Evolutionary conservation across 2,888 invertebrate species (phyloP).

Genomic region (Diploptera punctata): DNA sequence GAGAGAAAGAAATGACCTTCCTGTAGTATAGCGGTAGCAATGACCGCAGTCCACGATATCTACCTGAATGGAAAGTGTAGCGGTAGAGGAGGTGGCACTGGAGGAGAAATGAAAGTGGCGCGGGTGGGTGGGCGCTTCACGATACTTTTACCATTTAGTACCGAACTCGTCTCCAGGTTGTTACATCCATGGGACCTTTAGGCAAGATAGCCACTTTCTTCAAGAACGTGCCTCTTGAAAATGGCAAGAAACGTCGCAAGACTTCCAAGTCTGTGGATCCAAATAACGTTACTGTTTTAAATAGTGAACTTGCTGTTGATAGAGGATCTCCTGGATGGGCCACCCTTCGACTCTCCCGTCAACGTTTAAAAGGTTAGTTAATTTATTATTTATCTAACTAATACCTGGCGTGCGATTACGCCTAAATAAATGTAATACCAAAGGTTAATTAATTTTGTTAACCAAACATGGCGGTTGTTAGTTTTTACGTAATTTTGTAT

Average conservation of each 20-base stretch:
- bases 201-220: conserved; percentile 68
- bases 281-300: background rate
- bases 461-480: no score
- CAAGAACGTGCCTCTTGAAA: conserved; percentile 53
- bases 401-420: no score
- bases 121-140: background rate
- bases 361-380: background rate
- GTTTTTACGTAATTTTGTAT: no score
- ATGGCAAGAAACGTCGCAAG: background rate
- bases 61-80: conserved; percentile 19
- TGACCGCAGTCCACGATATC: background rate
- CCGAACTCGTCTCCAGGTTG: background rate
- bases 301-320: background rate
- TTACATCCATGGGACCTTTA: conserved; percentile 60
- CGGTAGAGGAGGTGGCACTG: no score
- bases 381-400: no score
- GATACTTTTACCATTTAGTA: background rate
- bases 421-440: no score
- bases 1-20: no score
- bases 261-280: no score
- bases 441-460: no score
- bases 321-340: background rate
- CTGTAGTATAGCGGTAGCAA: background rate
- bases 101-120: background rate
- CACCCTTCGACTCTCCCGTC: background rate